Evolutionary conservation across 1,140 invertebrate species (phyloP).

Genomic region (Pseudachorutes palmiensis): DNA sequence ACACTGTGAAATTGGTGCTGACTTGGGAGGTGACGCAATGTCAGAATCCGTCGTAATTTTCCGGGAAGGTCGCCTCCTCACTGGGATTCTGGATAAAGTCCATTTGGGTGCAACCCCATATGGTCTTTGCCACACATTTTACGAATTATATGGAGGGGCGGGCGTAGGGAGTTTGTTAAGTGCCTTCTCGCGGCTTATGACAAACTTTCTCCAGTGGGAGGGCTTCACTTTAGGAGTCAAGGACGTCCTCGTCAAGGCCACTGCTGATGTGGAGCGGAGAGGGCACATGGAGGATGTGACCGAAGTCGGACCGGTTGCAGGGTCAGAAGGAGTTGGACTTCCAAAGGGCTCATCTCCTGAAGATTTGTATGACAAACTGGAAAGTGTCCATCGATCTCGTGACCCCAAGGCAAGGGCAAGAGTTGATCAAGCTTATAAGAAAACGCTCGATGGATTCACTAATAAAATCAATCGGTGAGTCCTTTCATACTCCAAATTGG

Average conservation of each 20-base stretch:
- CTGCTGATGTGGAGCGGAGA: conserved; percentile 62
- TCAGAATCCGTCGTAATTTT: conserved; percentile 88
- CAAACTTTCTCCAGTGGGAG: conserved; percentile 74
- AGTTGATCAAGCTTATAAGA: conserved; percentile 82
- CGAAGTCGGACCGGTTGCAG: conserved; percentile 46
- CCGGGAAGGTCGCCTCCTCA: conserved; percentile 74
- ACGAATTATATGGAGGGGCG: conserved; percentile 86
- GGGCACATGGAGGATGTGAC: conserved; percentile 61
- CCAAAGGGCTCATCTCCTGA: conserved; percentile 49
- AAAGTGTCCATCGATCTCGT: conserved; percentile 56
- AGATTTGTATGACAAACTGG: conserved; percentile 56
- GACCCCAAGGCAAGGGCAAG: conserved; percentile 68
- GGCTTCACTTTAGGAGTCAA: conserved; percentile 92
- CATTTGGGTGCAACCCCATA: conserved; percentile 92
- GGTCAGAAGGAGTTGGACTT: conserved; percentile 63
- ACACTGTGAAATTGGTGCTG: conserved; percentile 54
- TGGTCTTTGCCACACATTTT: conserved; percentile 85
- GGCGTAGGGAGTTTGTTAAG: conserved; percentile 73
- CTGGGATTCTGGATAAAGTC: conserved; percentile 92
- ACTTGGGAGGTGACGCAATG: conserved; percentile 53
- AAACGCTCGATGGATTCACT: conserved; percentile 66
- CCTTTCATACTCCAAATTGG: not conserved
- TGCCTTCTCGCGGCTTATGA: conserved; percentile 85
- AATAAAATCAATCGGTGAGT: conserved; percentile 77
- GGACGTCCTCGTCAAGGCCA: conserved; percentile 75